Evolutionary conservation across 2,113 vertebrate genomes (phyloP).

Genomic region (Ahaetulla prasina): DNA sequence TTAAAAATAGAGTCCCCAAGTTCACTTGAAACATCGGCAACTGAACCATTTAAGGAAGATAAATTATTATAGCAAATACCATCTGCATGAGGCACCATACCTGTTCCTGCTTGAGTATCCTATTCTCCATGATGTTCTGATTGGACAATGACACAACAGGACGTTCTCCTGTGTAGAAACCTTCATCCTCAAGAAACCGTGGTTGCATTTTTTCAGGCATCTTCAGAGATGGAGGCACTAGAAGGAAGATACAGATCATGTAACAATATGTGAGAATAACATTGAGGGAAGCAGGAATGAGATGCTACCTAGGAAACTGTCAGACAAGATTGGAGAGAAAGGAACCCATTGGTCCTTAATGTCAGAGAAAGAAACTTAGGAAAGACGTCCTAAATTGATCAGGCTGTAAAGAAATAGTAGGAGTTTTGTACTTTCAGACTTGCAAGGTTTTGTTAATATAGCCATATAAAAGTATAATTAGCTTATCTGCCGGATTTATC

Average conservation of each 20-base stretch:
- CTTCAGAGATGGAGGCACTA: constrained; percentile 83
- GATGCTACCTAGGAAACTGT: background rate
- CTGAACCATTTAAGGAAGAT: background rate
- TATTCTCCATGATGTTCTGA: constrained; percentile 90
- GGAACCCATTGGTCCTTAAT: background rate
- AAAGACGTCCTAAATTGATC: background rate
- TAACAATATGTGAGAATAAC: background rate
- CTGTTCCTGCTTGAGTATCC: constrained; percentile 80
- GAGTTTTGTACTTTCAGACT: background rate
- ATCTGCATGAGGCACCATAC: constrained; percentile 56
- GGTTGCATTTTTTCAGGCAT: constrained; percentile 84
- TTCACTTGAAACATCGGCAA: background rate
- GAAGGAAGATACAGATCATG: background rate
- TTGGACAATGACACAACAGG: constrained; percentile 74
- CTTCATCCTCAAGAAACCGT: constrained; percentile 92
- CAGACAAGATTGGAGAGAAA: background rate
- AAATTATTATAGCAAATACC: background rate
- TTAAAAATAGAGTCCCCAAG: background rate
- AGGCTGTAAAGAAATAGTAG: background rate
- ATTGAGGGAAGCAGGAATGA: background rate
- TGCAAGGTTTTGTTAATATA: background rate
- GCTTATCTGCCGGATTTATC: background rate
- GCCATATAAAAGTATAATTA: background rate
- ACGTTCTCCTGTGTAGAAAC: constrained; percentile 86
- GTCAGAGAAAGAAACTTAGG: background rate